Evolutionary conservation across 2,113 vertebrate genomes (phyloP), one percentile per base, ranked within the genome.

Genomic region (Oncorhynchus mykiss): DNA sequence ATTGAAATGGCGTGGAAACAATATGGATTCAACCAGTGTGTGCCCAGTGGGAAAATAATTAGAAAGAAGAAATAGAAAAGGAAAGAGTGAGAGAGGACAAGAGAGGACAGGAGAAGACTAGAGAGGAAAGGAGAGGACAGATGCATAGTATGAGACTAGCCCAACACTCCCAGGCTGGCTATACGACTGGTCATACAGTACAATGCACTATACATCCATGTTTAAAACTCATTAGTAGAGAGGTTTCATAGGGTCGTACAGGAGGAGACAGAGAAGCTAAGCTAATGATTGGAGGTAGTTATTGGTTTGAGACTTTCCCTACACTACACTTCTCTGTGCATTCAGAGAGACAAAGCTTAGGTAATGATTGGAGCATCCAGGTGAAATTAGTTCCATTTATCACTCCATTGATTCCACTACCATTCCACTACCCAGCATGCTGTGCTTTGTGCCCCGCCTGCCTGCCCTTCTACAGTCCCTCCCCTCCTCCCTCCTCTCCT

Each of bases 341-440:
- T 45, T 45, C 39, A 45, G 2, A 45, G 8, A 54, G 14, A 18
- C 51, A 54, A 54, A 54, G 16, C 16, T 18, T 18, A 84, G 83
- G 87, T 90, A 92, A 91, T 91, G 86, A 93, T 89, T 80, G 4
- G 82, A 76, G 82, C 75, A 84, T 89, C 87, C 84, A 87, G 84
- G 87, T 85, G 79, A 90, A 92, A 93, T 93, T 90, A 91, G 82
- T 88, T 88, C 88, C 88, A 92, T 93, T 87, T 90, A 92, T 91
- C 84, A 81, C 88, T 88, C 86, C 88, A 92, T 93, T 87, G 91
- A 92, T 91, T 84, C 82, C 74, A 85, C 67, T 51, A 59, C 67
- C 77, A 70, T 74, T 54, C 51, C 51, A 54, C 68, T 49, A 69
- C 45, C 57, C 71, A 88, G 77, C 77, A 77, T 70, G 74, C 82